Base-by-base conservation (phyloP, 2,888 invertebrate species). In the Agrilus mali region DNA sequence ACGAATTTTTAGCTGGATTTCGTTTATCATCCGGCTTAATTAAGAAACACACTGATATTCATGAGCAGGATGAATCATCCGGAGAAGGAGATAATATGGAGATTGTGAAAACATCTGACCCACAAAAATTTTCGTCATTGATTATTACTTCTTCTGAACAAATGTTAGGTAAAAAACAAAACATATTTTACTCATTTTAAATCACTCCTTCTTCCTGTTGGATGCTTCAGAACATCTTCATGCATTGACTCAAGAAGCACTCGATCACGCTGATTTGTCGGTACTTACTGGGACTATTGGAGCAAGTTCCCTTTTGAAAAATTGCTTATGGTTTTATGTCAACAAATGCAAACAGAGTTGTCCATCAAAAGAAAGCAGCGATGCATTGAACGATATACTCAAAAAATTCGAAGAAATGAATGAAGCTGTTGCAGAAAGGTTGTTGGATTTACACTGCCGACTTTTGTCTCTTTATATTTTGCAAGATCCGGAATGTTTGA, bases 201-300 rank as follows among this genome's bases (percentile, higher is more conserved):
- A 36, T 35, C 36, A 27, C 41, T 27, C 36, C 38, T 33, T 38
- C 38, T 33, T 22, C 22, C n/a, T 48, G 10, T 40, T 15, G 22
- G 38, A 36, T 49, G 39, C 56, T 46, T 37, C 66, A 76, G 86
- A 85, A 56, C 87, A 88, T 60, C 72, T 88, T 0, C 86, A 87
- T 60, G 72, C 80, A 33, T 60, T 88, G 7, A 85, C 82, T 0
- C 87, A 88, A 66, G 87, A 88, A 61, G 86, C 87, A 0, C 61
- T 88, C 13, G 88, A 88, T 67, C 87, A 87, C 57, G 87, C 87
- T 0, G 87, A 87, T 61, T 66, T 88, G 13, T 80, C 86, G 0
- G 86, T 86, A 12, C 60, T 87, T 5, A 86, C 85, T 1, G 85
- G 85, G 0, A 85, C 87, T 0, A 75, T 88, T 7, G 87, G 87